Conservation (phyloP, 1,140 invertebrate species). For the Colletes latitarsis region DNA sequence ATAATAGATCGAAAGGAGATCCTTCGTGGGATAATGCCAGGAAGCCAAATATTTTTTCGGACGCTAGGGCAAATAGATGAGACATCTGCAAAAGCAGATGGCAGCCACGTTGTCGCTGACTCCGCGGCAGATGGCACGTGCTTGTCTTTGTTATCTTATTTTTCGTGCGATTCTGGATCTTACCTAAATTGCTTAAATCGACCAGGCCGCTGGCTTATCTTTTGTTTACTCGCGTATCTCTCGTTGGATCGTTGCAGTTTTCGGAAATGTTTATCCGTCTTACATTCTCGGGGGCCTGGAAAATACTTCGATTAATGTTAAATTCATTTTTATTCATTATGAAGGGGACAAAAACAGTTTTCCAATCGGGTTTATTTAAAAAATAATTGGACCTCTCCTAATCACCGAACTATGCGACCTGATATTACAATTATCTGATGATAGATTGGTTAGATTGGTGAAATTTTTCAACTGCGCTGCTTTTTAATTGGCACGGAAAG, state of each 20-base stretch:
- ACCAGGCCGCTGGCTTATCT: slow-evolving; percentile 6
- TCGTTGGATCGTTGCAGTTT: background rate
- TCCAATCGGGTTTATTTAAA: background rate
- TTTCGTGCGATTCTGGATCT: slow-evolving; percentile 27
- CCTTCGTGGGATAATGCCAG: slow-evolving; percentile 21
- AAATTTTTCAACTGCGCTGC: slow-evolving; percentile 60
- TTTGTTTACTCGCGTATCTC: slow-evolving; percentile 16
- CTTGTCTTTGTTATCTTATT: slow-evolving; percentile 53
- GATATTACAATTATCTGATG: slow-evolving; percentile 15
- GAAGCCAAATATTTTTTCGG: slow-evolving; percentile 49
- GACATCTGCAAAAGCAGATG: slow-evolving; percentile 68
- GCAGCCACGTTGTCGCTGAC: slow-evolving; percentile 38
- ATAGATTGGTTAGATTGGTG: background rate
- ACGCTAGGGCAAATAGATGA: slow-evolving; percentile 32
- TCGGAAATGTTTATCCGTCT: slow-evolving; percentile 5
- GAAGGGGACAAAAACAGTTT: too few relatives aligned
- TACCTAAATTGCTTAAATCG: slow-evolving; percentile 45
- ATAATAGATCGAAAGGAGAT: slow-evolving; percentile 8
- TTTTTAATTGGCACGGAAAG: slow-evolving; percentile 55
- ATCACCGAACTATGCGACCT: background rate
- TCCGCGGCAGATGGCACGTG: slow-evolving; percentile 54
- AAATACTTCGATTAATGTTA: background rate
- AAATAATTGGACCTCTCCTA: background rate
- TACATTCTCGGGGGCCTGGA: too few relatives aligned
- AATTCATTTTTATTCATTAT: too few relatives aligned